phyloP scores from a whole-genome alignment of 2,888 invertebrate species.

The Gordius sp. region DNA sequence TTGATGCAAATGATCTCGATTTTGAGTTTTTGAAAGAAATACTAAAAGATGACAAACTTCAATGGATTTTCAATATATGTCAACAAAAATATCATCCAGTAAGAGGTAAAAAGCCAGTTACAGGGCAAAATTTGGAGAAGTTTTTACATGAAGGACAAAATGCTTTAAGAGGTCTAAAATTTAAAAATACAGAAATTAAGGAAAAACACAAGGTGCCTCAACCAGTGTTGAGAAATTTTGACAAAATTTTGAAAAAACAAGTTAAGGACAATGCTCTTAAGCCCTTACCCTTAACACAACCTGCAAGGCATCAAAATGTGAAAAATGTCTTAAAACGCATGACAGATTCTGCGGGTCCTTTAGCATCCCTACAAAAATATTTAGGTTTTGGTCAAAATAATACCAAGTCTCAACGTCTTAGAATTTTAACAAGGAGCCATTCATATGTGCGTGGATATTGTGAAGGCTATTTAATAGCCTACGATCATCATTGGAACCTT shows the following conservation, averaged over 20 bases:
- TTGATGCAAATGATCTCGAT: not conserved
- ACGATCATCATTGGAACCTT: constrained; percentile 79
- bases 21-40: not conserved
- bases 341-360: not conserved
- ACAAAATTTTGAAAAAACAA: not conserved
- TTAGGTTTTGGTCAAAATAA: not conserved
- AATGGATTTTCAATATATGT: not conserved
- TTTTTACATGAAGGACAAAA: not conserved
- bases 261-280: not conserved
- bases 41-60: not conserved
- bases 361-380: not conserved
- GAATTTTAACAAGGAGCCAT: constrained; percentile 5
- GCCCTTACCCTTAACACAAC: not conserved
- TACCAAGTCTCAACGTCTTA: not conserved
- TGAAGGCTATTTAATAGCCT: constrained; percentile 47
- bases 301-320: not conserved
- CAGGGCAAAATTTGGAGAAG: too few species aligned
- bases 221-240: not conserved
- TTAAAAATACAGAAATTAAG: not conserved
- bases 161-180: not conserved
- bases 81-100: too few species aligned
- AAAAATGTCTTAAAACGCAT: not conserved
- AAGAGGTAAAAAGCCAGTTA: too few species aligned
- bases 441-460: not conserved
- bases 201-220: not conserved